These are phyloP conservation scores for Phymanthus crucifer DNA, from an alignment of 92 coral and sea anemone genomes.

Conservation along the genomic window DNA sequence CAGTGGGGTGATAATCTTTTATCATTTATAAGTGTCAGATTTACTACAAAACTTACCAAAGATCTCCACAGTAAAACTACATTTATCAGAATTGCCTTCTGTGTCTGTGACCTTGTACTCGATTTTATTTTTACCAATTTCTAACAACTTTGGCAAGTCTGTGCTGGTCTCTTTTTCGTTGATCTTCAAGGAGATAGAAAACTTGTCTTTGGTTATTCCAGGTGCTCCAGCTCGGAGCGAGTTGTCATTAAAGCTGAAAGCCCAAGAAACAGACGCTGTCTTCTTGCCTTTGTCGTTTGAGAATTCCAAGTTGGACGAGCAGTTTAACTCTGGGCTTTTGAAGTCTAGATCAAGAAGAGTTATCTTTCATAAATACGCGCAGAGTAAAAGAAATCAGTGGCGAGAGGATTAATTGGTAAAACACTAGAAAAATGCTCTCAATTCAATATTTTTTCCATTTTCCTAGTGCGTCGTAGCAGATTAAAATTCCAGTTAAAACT, in stretches of 20 bases:
- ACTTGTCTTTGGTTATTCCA: constrained; percentile 21
- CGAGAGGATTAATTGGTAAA: too few species aligned
- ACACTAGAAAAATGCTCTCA: too few species aligned
- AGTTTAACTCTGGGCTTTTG: constrained; percentile 26
- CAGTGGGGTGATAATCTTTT: too few species aligned
- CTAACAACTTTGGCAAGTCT: constrained; percentile 20
- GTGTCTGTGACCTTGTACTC: constrained; percentile 72
- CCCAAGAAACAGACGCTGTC: constrained; percentile 47
- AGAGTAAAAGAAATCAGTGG: too few species aligned
- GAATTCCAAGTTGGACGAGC: constrained; percentile 24
- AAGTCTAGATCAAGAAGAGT: constrained; percentile 6
- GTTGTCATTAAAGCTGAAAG: constrained; percentile 46
- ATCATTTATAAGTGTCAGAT: neutral
- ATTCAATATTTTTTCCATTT: too few species aligned
- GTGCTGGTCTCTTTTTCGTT: constrained; percentile 10
- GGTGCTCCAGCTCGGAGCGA: constrained; percentile 44
- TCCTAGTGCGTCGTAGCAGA: too few species aligned
- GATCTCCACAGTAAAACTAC: neutral
- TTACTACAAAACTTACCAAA: neutral
- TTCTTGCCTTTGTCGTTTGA: constrained; percentile 42
- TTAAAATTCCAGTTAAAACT: too few species aligned
- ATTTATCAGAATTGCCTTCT: constrained; percentile 29
- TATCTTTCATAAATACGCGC: neutral
- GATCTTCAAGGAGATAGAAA: constrained; percentile 16
- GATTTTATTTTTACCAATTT: constrained; percentile 35